These are phyloP conservation scores for Andrena flavipes DNA, from an alignment of 2,888 invertebrate genomes.

Conservation along the genomic window DNA sequence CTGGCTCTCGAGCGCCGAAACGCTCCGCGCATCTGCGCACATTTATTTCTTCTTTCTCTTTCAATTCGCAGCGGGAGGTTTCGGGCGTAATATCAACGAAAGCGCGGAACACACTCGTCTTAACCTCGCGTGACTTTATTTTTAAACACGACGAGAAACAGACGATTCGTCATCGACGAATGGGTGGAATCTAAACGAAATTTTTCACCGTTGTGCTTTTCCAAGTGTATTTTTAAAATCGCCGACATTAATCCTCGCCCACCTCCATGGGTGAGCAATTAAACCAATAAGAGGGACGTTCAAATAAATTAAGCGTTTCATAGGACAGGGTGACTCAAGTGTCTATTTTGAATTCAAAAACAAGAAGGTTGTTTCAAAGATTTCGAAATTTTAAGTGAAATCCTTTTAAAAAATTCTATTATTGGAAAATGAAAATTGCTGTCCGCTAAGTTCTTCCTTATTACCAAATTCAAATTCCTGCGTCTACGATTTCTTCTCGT, in stretches of 20 bases:
- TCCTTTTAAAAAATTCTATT: no score
- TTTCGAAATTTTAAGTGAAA: not conserved
- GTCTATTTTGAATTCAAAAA: no score
- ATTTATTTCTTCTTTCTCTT: conserved; percentile 44
- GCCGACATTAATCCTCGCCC: not conserved
- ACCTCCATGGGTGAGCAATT: not conserved
- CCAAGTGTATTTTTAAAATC: conserved; percentile 30
- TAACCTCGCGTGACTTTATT: conserved; percentile 55
- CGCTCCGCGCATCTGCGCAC: conserved; percentile 20
- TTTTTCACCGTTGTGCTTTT: conserved; percentile 11
- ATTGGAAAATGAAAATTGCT: not conserved
- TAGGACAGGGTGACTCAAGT: not conserved
- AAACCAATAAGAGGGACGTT: not conserved
- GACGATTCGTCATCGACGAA: conserved; percentile 58
- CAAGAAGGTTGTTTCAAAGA: not conserved
- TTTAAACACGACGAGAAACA: conserved; percentile 62
- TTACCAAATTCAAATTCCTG: not conserved
- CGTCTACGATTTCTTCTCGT: not conserved
- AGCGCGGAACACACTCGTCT: conserved; percentile 33
- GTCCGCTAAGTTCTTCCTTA: not conserved
- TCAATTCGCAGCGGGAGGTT: conserved; percentile 45
- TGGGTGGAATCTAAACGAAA: conserved; percentile 24
- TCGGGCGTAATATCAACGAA: conserved; percentile 48
- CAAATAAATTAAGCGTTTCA: not conserved
- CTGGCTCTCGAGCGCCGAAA: not conserved